Evolutionary conservation across 2,888 invertebrate species (phyloP).

Genomic region (Xestia ashworthii): DNA sequence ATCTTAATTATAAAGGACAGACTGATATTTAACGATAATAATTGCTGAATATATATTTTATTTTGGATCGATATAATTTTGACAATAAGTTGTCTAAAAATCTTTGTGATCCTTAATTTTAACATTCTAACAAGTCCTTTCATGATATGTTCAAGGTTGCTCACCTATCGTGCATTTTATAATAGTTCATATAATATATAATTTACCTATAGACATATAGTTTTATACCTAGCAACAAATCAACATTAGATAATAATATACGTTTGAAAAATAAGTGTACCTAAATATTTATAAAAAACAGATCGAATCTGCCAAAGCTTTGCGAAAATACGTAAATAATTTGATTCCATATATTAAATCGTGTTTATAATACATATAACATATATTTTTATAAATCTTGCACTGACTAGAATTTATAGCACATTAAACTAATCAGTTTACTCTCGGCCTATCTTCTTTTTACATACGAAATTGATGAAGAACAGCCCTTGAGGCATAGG

Average conservation of each 20-base stretch:
- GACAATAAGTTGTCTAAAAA: slow-evolving; percentile 20
- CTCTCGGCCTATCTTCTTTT: slow-evolving; percentile 1
- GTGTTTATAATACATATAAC: slow-evolving; percentile 3
- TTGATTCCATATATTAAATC: slow-evolving; percentile 10
- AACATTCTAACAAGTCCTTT: slow-evolving; percentile 38
- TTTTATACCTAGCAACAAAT: slow-evolving; percentile 12
- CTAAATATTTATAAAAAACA: slow-evolving; percentile 56
- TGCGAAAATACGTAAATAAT: slow-evolving; percentile 12
- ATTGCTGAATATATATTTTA: not conserved
- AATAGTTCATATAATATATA: not conserved
- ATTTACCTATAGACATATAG: not conserved
- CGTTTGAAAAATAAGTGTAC: slow-evolving; percentile 34
- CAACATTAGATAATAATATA: slow-evolving; percentile 10
- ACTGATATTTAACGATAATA: not conserved
- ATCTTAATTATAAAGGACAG: slow-evolving; percentile 4
- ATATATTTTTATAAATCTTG: not conserved
- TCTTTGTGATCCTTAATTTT: slow-evolving; percentile 23
- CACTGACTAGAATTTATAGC: slow-evolving; percentile 13
- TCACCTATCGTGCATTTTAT: slow-evolving; percentile 47
- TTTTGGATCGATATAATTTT: slow-evolving; percentile 22
- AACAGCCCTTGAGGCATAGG: slow-evolving; percentile 22
- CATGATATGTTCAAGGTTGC: slow-evolving; percentile 70
- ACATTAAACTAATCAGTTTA: slow-evolving; percentile 16
- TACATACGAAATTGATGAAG: not conserved
- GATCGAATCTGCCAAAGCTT: slow-evolving; percentile 59